phyloP scores from a whole-genome alignment of 2,797 vertebrate species.

The Heterohyrax brucei region DNA sequence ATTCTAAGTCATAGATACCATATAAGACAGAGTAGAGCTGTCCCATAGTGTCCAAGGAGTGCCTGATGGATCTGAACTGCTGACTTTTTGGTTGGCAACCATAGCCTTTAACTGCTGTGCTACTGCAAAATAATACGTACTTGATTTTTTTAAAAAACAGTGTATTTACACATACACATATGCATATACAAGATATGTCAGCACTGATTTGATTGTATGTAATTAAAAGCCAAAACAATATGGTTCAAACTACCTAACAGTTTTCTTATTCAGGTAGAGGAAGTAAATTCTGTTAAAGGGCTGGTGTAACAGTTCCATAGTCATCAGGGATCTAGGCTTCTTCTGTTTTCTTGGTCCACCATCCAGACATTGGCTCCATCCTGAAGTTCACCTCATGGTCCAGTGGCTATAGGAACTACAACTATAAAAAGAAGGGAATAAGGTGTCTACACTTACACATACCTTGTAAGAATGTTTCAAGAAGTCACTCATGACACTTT shows the following conservation, averaged over 20 bases:
- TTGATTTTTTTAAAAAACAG: constrained; percentile 25
- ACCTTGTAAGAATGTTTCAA: background rate
- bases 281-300: background rate
- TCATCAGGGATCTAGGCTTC: background rate
- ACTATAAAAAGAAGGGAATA: background rate
- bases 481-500: background rate
- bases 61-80: no score
- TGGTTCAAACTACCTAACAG: background rate
- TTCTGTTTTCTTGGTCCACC: background rate
- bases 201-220: background rate
- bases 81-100: no score
- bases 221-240: constrained; percentile 17
- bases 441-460: no score
- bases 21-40: no score
- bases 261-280: background rate
- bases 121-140: constrained; percentile 21
- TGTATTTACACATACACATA: background rate
- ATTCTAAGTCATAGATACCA: no score
- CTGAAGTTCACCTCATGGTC: background rate
- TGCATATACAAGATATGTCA: background rate
- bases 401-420: background rate
- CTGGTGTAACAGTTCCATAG: background rate
- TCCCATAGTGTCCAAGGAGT: no score
- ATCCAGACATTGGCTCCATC: background rate
- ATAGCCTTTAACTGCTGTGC: no score